Evolutionary conservation across 2,113 vertebrate species (phyloP).

Genomic region (Gnathonemus echidnorhynchus): DNA sequence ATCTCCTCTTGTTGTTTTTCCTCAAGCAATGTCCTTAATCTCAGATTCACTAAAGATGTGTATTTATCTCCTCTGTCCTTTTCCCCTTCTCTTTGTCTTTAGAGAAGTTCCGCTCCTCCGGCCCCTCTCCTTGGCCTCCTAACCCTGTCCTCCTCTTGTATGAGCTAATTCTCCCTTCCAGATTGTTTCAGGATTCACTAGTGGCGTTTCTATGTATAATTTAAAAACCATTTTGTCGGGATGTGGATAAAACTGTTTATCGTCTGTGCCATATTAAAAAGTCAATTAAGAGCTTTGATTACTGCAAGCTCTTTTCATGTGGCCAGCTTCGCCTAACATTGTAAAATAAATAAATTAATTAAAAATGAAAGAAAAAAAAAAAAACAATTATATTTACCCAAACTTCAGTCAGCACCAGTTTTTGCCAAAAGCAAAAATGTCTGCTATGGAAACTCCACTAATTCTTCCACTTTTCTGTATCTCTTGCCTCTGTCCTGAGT

Average conservation of each 20-base stretch:
- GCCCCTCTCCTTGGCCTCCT: conserved; percentile 27
- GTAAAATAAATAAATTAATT: not conserved
- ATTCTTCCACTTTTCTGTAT: conserved; percentile 31
- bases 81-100: conserved; percentile 29
- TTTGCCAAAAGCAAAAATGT: conserved; percentile 17
- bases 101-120: not conserved
- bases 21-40: not conserved
- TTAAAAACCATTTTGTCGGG: not conserved
- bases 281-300: not conserved
- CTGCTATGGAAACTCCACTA: conserved; percentile 46
- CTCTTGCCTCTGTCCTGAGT: conserved; percentile 55
- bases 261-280: not conserved
- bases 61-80: conserved; percentile 6
- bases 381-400: not conserved
- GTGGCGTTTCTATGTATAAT: conserved; percentile 44
- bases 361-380: not conserved
- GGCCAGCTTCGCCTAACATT: not conserved
- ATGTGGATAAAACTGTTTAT: not conserved
- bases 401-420: not conserved
- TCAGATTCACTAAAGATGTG: conserved; percentile 13
- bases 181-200: conserved; percentile 36
- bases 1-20: conserved; percentile 32
- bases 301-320: not conserved
- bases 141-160: conserved; percentile 41
- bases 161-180: conserved; percentile 41